These are phyloP conservation scores for Luffia ferchaultella DNA, from an alignment of 2,888 invertebrate genomes.

Conservation along the genomic window DNA sequence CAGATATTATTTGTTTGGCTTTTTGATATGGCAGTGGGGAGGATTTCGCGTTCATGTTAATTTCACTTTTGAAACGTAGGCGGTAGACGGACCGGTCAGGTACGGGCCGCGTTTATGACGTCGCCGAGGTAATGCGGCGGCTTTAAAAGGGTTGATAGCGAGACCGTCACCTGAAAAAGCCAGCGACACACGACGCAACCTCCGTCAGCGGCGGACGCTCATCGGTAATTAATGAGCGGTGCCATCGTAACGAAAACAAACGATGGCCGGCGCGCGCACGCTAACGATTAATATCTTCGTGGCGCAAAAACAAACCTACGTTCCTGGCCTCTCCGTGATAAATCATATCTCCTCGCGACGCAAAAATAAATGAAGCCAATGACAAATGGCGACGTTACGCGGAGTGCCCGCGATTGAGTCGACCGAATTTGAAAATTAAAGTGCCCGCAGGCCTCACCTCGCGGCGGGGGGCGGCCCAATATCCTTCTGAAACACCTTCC, in stretches of 20 bases:
- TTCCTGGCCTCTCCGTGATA: constrained; percentile 52
- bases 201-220: constrained; percentile 60
- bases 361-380: constrained; percentile 65
- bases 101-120: constrained; percentile 36
- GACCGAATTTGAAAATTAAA: constrained; percentile 46
- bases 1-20: no score
- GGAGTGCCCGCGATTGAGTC: constrained; percentile 42
- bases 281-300: constrained; percentile 64
- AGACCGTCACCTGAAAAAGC: constrained; percentile 59
- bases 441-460: constrained; percentile 15
- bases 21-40: no score
- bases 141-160: constrained; percentile 65
- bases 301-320: constrained; percentile 61
- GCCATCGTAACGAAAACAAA: constrained; percentile 64
- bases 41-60: no score
- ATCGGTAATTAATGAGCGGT: constrained; percentile 64
- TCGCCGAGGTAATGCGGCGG: constrained; percentile 57
- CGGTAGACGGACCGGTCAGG: no score
- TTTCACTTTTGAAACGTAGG: no score
- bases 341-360: constrained; percentile 61
- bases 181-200: constrained; percentile 48
- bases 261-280: constrained; percentile 56
- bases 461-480: neutral
- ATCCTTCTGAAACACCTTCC: neutral
- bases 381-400: constrained; percentile 56